Base-by-base conservation (phyloP, 1,140 invertebrate species). In the Scaptomyza pallida region DNA sequence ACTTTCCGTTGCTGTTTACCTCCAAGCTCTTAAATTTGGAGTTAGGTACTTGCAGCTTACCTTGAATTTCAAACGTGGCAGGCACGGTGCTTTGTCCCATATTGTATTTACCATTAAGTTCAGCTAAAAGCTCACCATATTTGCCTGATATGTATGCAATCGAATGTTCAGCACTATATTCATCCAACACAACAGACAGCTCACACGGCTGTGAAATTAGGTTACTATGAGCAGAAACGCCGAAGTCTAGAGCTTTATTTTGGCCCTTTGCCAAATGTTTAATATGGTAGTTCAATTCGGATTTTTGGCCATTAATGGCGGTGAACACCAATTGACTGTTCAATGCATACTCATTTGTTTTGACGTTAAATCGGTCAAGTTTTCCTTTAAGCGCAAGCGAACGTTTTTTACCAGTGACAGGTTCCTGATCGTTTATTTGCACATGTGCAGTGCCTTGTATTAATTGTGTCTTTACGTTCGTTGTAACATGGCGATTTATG, bases 21-120 rank as follows among this genome's bases (percentile, higher is more conserved):
- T 75, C 59, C 30, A 72, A 35, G 10, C 92, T 91, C 48, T 93
- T 93, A 1, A 95, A 40, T 40, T 92, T 93, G 0, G 93, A 92
- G 37, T 90, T 92, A 0, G 94, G 93, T 1, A 92, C 76, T 40
- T 92, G 91, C 0, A 93, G 37, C 9, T 93, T 92, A 0, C 92
- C 35, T 0, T 79, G 65, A 5, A 92, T 9, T 0, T 92, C 91
- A 12, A 89, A 73, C 3, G 63, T 79, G 1, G 91, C 59, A 56
- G 94, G 93, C 68, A 89, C 91, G 10, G 71, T 85, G 43, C 33
- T 1, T 64, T 30, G 19, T 51, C 91, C 91, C 0, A 85, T 15
- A 72, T 91, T 51, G 80, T 89, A 88, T 62, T 93, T 92, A 64
- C 92, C 94, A 85, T 89, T 78, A 8, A 92, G 67, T 33, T 70